These are phyloP conservation scores for Drosophila arizonae DNA, from an alignment of 1,140 invertebrate species.

Conservation along the genomic window DNA sequence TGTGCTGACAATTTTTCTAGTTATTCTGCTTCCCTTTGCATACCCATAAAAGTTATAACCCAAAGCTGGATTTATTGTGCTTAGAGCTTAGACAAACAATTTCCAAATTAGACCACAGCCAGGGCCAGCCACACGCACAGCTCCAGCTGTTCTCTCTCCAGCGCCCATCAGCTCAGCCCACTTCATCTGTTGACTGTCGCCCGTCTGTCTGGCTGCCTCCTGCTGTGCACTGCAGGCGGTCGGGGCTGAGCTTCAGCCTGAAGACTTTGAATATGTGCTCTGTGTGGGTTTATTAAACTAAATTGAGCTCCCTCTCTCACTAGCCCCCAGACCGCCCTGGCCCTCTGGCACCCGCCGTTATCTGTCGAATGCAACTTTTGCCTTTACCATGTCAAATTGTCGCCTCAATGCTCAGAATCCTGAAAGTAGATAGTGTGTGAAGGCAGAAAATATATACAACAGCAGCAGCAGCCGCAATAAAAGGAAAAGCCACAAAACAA, in stretches of 20 bases:
- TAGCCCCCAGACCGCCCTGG: neutral
- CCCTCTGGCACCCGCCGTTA: neutral
- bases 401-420: conserved; percentile 23
- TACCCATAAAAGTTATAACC: conserved; percentile 29
- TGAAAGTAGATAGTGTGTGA: neutral
- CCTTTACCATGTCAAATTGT: conserved; percentile 25
- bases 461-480: neutral
- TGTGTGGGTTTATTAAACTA: conserved; percentile 33
- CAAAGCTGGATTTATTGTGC: conserved; percentile 47
- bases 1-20: conserved; percentile 18
- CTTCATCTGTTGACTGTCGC: conserved; percentile 9
- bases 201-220: conserved; percentile 36
- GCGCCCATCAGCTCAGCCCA: neutral
- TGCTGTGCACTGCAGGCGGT: conserved; percentile 33
- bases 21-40: neutral
- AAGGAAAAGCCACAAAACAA: neutral
- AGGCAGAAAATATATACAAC: neutral
- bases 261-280: neutral
- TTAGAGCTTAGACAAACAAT: conserved; percentile 46
- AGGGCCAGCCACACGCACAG: conserved; percentile 10
- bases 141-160: neutral
- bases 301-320: conserved; percentile 11
- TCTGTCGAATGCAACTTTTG: conserved; percentile 23
- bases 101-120: conserved; percentile 43
- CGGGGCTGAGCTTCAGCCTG: neutral